Evolutionary conservation across 2,888 invertebrate species (phyloP).

Genomic region (Pammene aurita): DNA sequence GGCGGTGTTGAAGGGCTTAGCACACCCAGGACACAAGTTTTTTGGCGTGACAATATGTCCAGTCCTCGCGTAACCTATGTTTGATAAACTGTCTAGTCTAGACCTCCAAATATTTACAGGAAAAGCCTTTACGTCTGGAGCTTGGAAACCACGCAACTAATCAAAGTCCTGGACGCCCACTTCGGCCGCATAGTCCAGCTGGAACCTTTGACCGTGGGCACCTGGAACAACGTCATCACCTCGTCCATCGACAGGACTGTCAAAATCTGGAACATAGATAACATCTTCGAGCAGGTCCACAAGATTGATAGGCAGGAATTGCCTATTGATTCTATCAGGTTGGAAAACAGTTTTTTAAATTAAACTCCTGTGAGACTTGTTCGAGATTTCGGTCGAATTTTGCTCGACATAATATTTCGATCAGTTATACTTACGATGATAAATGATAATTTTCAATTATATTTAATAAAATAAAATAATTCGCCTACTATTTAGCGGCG

Average conservation of each 20-base stretch:
- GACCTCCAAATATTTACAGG: slow-evolving; percentile 79
- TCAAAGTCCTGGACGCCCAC: slow-evolving; percentile 97
- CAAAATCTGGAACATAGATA: slow-evolving; percentile 99
- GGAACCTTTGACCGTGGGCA: slow-evolving; percentile 92
- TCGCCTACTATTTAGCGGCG: too few species aligned
- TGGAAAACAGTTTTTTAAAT: slow-evolving; percentile 34
- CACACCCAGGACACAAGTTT: too few species aligned
- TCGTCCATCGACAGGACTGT: slow-evolving; percentile 99
- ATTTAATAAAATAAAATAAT: too few species aligned
- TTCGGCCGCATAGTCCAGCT: slow-evolving; percentile 97
- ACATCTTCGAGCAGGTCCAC: slow-evolving; percentile 98
- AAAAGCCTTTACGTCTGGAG: slow-evolving; percentile 98
- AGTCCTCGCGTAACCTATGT: too few species aligned
- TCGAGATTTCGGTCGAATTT: too few species aligned
- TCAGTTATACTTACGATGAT: too few species aligned
- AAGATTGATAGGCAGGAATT: slow-evolving; percentile 97
- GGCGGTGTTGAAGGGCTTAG: too few species aligned
- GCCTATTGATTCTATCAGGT: slow-evolving; percentile 96
- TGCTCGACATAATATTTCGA: too few species aligned
- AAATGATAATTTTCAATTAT: too few species aligned
- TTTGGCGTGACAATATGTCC: too few species aligned
- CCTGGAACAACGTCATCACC: slow-evolving; percentile 97
- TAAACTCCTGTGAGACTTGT: too few species aligned
- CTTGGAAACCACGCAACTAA: slow-evolving; percentile 89
- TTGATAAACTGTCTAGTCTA: too few species aligned